Conservation (phyloP, 1,140 invertebrate genomes). For the Temnothorax curvispinosus region DNA sequence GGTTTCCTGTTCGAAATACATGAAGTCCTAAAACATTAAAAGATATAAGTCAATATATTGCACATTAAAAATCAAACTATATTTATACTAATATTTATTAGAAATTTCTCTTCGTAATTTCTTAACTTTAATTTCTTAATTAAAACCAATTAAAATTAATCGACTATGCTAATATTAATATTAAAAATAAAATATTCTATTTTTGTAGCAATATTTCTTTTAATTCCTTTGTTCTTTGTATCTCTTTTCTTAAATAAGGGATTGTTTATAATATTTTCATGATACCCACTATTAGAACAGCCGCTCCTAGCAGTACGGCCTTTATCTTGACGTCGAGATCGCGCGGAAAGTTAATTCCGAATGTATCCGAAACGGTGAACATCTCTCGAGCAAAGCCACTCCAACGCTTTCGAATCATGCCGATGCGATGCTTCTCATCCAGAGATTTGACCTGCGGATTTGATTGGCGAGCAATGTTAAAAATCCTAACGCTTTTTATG, state of each 20-base stretch:
- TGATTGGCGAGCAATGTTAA: not conserved
- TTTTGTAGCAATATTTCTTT: no score
- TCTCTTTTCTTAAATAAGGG: not conserved
- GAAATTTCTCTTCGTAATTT: not conserved
- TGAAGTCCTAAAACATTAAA: constrained; percentile 85
- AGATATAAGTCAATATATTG: not conserved
- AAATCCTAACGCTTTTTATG: not conserved
- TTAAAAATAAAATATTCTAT: not conserved
- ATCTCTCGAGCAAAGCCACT: constrained; percentile 89
- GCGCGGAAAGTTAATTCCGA: constrained; percentile 92
- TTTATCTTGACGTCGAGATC: constrained; percentile 94
- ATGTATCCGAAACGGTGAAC: constrained; percentile 92
- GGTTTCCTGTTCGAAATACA: constrained; percentile 87
- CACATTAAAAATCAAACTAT: not conserved
- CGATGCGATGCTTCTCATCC: constrained; percentile 89
- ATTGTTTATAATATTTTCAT: not conserved
- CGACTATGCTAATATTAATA: not conserved
- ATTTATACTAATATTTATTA: not conserved
- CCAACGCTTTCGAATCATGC: constrained; percentile 93
- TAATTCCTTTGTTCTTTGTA: not conserved
- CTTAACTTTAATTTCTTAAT: not conserved
- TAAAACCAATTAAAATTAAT: not conserved
- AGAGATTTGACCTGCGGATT: constrained; percentile 87
- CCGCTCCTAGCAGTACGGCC: constrained; percentile 91
- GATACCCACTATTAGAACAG: constrained; percentile 89